Percentiles rank a stretch among this genome's conserved stretches.
Evolutionary conservation across 2,113 vertebrate genomes (phyloP).

Genomic region (Xiphophorus couchianus): DNA sequence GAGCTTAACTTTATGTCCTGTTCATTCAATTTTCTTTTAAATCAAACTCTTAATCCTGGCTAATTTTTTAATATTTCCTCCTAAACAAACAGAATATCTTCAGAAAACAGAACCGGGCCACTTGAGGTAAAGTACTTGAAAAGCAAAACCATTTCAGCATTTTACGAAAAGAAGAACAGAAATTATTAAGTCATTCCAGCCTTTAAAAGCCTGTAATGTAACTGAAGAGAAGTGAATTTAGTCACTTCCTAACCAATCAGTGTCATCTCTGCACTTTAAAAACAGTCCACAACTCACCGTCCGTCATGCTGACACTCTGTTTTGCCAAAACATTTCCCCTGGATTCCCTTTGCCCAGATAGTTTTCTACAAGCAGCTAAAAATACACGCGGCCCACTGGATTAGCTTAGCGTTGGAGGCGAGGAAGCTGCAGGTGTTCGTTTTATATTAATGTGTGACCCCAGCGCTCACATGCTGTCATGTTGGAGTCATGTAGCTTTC

Average conservation of each 20-base stretch:
- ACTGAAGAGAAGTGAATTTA: too few species aligned
- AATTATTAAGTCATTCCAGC: too few species aligned
- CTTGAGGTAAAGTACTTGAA: not conserved
- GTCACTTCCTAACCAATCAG: not conserved
- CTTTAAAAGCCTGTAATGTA: too few species aligned
- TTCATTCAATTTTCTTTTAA: too few species aligned
- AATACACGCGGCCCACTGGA: not conserved
- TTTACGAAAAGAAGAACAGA: not conserved
- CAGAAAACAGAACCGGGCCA: too few species aligned
- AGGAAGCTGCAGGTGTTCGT: conserved; percentile 6
- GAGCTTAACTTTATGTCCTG: too few species aligned
- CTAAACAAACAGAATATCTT: too few species aligned
- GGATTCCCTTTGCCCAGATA: not conserved
- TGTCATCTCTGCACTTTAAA: not conserved
- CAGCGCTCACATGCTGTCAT: not conserved
- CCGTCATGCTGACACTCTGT: not conserved
- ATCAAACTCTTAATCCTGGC: too few species aligned
- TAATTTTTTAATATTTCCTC: too few species aligned
- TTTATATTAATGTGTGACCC: not conserved
- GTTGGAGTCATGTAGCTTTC: not conserved
- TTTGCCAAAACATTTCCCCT: not conserved
- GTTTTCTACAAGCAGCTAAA: conserved; percentile 3
- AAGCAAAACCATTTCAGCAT: not conserved
- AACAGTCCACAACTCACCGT: not conserved
- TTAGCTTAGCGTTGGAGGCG: not conserved